Conservation (phyloP, 2,797 vertebrate genomes). For the Manis javanica region DNA sequence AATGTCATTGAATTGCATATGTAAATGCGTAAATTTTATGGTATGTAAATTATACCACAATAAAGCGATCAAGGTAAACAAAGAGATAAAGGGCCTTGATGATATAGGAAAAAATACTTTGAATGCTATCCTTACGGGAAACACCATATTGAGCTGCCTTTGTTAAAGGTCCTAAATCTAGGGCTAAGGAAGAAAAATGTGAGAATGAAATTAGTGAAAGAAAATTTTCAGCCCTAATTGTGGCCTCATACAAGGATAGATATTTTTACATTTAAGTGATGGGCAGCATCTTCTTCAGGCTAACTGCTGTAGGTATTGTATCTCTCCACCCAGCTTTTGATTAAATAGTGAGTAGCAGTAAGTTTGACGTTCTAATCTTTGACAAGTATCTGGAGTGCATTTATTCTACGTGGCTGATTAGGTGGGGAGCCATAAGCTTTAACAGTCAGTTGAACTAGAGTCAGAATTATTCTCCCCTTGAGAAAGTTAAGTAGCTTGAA, state of each 20-base stretch:
- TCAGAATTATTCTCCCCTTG: slow-evolving; percentile 42
- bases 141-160: not conserved
- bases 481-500: slow-evolving; percentile 33
- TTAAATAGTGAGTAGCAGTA: slow-evolving; percentile 35
- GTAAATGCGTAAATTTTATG: not conserved
- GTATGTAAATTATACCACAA: not conserved
- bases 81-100: not conserved
- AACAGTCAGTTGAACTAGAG: slow-evolving; percentile 28
- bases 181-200: not conserved
- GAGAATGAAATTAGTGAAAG: not conserved
- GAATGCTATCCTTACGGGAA: not conserved
- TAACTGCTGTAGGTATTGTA: not conserved
- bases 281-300: not conserved
- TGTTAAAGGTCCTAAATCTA: not conserved
- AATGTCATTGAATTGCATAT: not conserved
- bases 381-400: slow-evolving; percentile 48
- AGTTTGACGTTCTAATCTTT: slow-evolving; percentile 50
- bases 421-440: not conserved
- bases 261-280: not conserved
- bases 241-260: not conserved
- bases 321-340: slow-evolving; percentile 41
- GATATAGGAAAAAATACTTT: not conserved
- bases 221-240: not conserved
- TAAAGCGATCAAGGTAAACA: not conserved
- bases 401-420: slow-evolving; percentile 44